Evolutionary conservation across 2,113 vertebrate genomes (phyloP).

Genomic region (Gobius niger): DNA sequence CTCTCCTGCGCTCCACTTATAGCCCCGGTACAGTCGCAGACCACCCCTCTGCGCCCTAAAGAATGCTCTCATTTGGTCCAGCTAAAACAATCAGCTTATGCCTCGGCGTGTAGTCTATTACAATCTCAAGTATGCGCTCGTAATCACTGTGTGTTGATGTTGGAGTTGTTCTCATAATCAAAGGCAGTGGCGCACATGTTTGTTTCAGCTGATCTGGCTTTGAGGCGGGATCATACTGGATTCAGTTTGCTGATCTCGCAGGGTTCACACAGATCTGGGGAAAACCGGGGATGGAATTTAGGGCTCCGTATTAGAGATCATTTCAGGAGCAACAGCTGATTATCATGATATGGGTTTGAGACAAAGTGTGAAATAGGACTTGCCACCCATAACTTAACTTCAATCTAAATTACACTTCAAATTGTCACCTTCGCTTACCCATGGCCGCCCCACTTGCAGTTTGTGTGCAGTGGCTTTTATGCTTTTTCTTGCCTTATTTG

Average conservation of each 20-base stretch:
- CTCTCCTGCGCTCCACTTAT: not conserved
- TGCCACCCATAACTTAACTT: not conserved
- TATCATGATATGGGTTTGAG: not conserved
- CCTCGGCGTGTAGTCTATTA: slow-evolving; percentile 7
- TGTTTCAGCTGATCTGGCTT: slow-evolving; percentile 1
- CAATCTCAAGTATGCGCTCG: not conserved
- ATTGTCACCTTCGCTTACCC: no score
- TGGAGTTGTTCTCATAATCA: not conserved
- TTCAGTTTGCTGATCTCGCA: slow-evolving; percentile 11
- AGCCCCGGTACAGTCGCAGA: slow-evolving; percentile 6
- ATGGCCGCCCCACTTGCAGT: no score
- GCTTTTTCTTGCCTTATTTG: no score
- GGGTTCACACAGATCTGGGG: not conserved
- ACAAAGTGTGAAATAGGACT: not conserved
- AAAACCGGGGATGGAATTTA: not conserved
- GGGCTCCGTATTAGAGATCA: not conserved
- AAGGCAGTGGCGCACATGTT: not conserved
- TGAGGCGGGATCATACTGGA: not conserved
- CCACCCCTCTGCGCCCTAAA: slow-evolving; percentile 10
- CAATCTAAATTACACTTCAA: no score
- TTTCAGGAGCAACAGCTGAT: not conserved
- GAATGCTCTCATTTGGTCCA: slow-evolving; percentile 7
- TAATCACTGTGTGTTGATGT: slow-evolving; percentile 3
- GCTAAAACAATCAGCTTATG: not conserved
- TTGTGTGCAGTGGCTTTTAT: no score